Evolutionary conservation across 2,888 invertebrate genomes (phyloP), one percentile per base, ranked within the genome.

Genomic region (Sesia apiformis): DNA sequence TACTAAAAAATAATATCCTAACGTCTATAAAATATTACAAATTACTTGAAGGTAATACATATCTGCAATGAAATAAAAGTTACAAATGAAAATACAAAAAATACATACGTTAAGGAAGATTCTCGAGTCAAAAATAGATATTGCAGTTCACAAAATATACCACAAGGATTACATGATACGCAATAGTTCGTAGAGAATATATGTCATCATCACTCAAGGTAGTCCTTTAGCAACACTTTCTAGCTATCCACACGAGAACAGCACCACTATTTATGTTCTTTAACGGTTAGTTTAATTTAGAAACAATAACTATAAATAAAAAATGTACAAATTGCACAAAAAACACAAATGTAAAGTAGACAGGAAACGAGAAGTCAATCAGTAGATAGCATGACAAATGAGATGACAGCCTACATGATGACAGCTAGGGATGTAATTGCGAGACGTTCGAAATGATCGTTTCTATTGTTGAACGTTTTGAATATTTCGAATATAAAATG

Each of bases 151-250:
- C 78, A 83, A 84, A 81, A 84, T 78, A 83, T 81, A 76, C 79
- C 78, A 81, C 40, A 52, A 78, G 66, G 62, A 76, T 80, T 84
- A 85, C 83, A 87, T 84, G 79, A 83, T 85, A 84, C 84, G 78
- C 76, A 78, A 60, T 75, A 66, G 39, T 38, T 7, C 46, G 46
- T 50, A 39, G 59, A 63, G 60, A 74, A 76, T 75, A 23, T 76
- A 76, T 76, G 75, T 80, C 77, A 76, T 65, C 64, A 59, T 60
- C 66, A 67, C 69, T 62, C 62, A 71, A 66, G 62, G 65, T 66
- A 53, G 46, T 57, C 54, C 49, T 63, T 60, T 49, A 56, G 55
- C 53, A 53, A 23, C 59, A 69, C 66, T 70, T 63, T 23, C 23
- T 23, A 23, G 23, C 23, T 23, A 23, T 58, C 54, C 51, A 57